Evolutionary conservation across 2,888 invertebrate species (phyloP).

Genomic region (Amphimallon solstitiale): DNA sequence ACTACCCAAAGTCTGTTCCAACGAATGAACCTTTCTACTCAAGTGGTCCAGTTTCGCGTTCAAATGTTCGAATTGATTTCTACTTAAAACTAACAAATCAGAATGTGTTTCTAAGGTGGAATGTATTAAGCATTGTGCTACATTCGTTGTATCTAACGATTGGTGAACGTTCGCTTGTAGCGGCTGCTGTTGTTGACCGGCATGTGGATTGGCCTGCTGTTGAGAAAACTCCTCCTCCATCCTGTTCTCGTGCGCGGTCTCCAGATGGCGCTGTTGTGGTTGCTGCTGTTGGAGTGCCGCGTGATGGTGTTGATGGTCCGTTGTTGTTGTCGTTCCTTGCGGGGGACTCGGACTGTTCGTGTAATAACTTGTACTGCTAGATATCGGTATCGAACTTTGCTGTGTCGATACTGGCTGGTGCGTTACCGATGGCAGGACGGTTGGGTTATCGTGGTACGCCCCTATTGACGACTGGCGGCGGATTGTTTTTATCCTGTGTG

Average conservation of each 20-base stretch:
- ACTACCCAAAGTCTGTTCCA: slow-evolving; percentile 78
- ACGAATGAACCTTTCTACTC: slow-evolving; percentile 73
- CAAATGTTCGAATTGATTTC: slow-evolving; percentile 66
- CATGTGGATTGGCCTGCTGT: slow-evolving; percentile 6
- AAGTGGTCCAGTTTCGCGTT: slow-evolving; percentile 76
- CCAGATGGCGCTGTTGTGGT: slow-evolving; percentile 7
- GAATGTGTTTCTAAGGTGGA: slow-evolving; percentile 58
- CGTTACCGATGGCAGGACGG: slow-evolving; percentile 50
- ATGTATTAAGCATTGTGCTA: slow-evolving; percentile 53
- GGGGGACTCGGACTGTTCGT: slow-evolving; percentile 73
- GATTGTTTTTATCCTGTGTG: slow-evolving; percentile 69
- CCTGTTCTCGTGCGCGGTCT: slow-evolving; percentile 25
- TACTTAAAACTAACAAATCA: slow-evolving; percentile 60
- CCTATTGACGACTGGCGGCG: slow-evolving; percentile 72
- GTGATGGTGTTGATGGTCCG: slow-evolving; percentile 32
- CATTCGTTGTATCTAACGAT: slow-evolving; percentile 37
- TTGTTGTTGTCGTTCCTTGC: slow-evolving; percentile 52
- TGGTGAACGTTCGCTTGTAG: slow-evolving; percentile 36
- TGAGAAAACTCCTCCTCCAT: slow-evolving; percentile 28
- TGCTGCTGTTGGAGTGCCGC: slow-evolving; percentile 9
- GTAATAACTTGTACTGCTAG: slow-evolving; percentile 68
- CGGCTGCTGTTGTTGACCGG: slow-evolving; percentile 35
- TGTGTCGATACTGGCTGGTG: slow-evolving; percentile 44
- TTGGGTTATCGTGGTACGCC: slow-evolving; percentile 67
- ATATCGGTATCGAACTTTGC: slow-evolving; percentile 57